Evolutionary conservation across 2,797 vertebrate genomes (phyloP).

Genomic region (Gorsachius magnificus): DNA sequence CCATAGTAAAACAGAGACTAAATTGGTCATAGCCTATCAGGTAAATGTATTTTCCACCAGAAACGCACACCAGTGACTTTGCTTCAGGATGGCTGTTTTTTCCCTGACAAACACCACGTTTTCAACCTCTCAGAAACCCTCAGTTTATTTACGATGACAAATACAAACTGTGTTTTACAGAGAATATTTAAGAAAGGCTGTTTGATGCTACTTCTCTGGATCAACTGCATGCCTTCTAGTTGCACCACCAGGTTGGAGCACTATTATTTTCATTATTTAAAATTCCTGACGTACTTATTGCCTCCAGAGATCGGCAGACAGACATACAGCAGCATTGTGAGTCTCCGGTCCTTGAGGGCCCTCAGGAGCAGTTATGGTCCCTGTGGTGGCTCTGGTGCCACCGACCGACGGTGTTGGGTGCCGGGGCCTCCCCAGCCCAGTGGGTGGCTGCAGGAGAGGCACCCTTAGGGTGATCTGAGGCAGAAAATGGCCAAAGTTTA

Average conservation of each 20-base stretch:
- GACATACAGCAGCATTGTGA: fast-evolving
- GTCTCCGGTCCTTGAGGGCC: fast-evolving
- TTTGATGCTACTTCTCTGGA: background rate
- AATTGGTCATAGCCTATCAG: background rate
- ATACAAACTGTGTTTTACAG: background rate
- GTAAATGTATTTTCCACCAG: background rate
- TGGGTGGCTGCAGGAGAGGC: background rate
- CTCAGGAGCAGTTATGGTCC: fast-evolving
- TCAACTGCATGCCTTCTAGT: background rate
- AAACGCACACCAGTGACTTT: background rate
- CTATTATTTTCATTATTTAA: fast-evolving
- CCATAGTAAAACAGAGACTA: fast-evolving
- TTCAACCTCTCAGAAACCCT: background rate
- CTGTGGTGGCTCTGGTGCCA: background rate
- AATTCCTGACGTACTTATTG: fast-evolving
- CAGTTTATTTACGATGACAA: background rate
- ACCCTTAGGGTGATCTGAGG: background rate
- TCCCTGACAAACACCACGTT: background rate
- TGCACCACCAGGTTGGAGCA: fast-evolving
- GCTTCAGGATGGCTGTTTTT: background rate
- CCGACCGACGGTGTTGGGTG: fast-evolving
- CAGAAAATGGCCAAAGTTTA: background rate
- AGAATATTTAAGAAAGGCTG: background rate
- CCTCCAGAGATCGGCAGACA: fast-evolving
- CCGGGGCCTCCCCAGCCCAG: no score